Evolutionary conservation across 2,888 invertebrate genomes (phyloP).

Genomic region (Apamea crenata): DNA sequence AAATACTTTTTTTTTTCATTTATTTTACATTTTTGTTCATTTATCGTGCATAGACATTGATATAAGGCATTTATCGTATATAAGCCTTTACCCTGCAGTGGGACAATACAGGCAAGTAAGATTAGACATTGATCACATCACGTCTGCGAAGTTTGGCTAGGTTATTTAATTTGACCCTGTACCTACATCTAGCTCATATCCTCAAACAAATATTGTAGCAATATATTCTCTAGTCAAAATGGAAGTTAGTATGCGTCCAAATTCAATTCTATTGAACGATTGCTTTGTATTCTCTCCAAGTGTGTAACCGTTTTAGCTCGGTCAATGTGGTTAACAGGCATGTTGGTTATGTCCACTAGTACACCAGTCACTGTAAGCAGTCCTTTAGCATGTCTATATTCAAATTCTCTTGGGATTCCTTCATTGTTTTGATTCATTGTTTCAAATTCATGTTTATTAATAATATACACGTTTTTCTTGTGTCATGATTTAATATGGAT

Average conservation of each 20-base stretch:
- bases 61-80: too few species aligned
- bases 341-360: conserved; percentile 11
- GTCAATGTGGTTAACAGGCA: conserved; percentile 34
- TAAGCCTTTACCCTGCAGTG: too few species aligned
- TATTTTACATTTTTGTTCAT: too few species aligned
- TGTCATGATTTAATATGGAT: background rate
- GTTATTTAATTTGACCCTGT: background rate
- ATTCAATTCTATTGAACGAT: conserved; percentile 31
- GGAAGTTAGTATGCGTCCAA: background rate
- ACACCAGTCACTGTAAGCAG: background rate
- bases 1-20: too few species aligned
- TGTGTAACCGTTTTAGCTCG: conserved; percentile 31
- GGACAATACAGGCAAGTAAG: too few species aligned
- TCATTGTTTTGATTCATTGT: background rate
- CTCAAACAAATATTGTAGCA: conserved; percentile 7
- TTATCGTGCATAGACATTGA: too few species aligned
- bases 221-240: conserved; percentile 2
- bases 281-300: conserved; percentile 34
- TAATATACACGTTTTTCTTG: background rate
- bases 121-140: background rate
- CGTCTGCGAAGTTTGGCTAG: background rate
- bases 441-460: background rate
- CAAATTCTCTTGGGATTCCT: background rate
- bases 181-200: background rate
- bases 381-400: conserved; percentile 9